A percentile compares a stretch with the other conserved stretches of the same genome.
These are phyloP conservation scores for Platyura marginata DNA, from an alignment of 1,140 invertebrate species.

Conservation along the genomic window DNA sequence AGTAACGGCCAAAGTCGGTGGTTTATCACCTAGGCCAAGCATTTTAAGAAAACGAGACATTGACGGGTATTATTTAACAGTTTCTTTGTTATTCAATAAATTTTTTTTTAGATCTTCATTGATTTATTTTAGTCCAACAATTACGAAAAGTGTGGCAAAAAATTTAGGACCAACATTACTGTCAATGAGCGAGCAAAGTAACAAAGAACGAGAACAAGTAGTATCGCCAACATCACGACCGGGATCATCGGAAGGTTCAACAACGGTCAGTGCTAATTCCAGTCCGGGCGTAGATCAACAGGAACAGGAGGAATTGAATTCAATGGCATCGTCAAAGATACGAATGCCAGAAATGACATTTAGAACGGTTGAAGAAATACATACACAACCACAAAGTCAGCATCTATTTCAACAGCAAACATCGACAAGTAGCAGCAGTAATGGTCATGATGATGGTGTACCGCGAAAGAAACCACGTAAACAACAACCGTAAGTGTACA, in stretches of 20 bases:
- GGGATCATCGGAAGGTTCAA: conserved; percentile 38
- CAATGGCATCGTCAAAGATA: conserved; percentile 7
- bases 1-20: background rate
- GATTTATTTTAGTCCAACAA: background rate
- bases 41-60: background rate
- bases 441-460: conserved; percentile 25
- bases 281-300: conserved; percentile 48
- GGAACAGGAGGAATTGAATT: conserved; percentile 30
- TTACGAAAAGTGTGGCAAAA: conserved; percentile 28
- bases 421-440: background rate
- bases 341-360: conserved; percentile 4
- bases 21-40: background rate
- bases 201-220: conserved; percentile 23
- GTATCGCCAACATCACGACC: conserved; percentile 14
- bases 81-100: background rate
- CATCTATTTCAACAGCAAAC: background rate
- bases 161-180: background rate
- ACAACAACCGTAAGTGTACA: background rate
- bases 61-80: conserved; percentile 1
- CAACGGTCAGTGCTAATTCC: conserved; percentile 58
- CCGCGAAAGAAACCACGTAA: conserved; percentile 31
- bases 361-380: background rate
- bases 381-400: background rate
- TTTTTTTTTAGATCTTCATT: background rate
- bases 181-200: conserved; percentile 5